Evolutionary conservation across 2,888 invertebrate species (phyloP).

Genomic region (Loripinus fragilis): DNA sequence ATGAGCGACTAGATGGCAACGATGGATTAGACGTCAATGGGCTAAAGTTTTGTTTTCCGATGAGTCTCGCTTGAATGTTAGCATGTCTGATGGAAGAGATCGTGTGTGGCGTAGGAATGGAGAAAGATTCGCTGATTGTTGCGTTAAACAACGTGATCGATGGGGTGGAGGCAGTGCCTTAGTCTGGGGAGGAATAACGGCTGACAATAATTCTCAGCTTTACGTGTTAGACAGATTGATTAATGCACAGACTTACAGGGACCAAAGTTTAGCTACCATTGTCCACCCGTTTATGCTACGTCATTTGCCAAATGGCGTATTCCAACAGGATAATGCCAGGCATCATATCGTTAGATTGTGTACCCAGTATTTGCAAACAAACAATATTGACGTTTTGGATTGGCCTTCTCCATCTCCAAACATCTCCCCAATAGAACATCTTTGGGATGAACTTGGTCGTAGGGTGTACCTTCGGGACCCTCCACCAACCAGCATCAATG

Average conservation of each 20-base stretch:
- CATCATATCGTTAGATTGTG: not conserved
- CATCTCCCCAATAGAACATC: not conserved
- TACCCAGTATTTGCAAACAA: too few relatives aligned
- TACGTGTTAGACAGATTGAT: not conserved
- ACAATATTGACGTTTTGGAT: too few relatives aligned
- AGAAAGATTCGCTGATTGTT: not conserved
- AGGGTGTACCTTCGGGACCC: too few relatives aligned
- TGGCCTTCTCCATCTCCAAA: not conserved
- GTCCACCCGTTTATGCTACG: not conserved
- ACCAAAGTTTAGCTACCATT: not conserved
- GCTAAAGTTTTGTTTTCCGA: not conserved
- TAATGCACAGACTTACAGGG: not conserved
- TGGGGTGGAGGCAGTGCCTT: not conserved
- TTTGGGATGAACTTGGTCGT: too few relatives aligned
- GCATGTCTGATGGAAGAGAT: too few relatives aligned
- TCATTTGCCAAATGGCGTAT: too few relatives aligned
- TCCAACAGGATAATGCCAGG: not conserved
- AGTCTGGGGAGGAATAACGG: constrained; percentile 2
- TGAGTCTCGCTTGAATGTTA: not conserved
- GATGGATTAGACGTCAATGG: not conserved
- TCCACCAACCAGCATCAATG: too few relatives aligned
- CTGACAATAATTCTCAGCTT: not conserved
- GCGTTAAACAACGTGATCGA: not conserved
- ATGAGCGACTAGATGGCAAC: not conserved
- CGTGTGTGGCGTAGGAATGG: too few relatives aligned